Evolutionary conservation across 2,113 vertebrate genomes (phyloP).

Genomic region (Saguinus imperator): DNA sequence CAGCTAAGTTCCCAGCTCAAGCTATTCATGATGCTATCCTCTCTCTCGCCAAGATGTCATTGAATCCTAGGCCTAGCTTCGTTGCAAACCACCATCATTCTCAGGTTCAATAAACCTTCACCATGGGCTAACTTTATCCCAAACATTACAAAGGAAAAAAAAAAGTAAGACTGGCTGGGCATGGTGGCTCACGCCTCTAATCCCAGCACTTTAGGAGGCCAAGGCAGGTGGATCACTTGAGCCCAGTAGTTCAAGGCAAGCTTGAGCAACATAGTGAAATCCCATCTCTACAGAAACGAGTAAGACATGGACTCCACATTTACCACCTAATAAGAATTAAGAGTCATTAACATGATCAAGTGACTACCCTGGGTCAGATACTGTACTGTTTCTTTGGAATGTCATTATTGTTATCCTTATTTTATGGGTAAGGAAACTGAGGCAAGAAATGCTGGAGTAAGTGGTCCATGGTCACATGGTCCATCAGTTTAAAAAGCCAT

Average conservation of each 20-base stretch:
- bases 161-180: neutral
- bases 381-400: neutral
- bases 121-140: neutral
- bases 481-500: neutral
- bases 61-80: neutral
- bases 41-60: fast-evolving
- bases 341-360: fast-evolving
- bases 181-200: neutral
- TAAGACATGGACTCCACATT: too few species aligned
- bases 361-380: fast-evolving
- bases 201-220: neutral
- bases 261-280: neutral
- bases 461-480: too few species aligned
- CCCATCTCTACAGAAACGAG: neutral
- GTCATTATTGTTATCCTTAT: neutral
- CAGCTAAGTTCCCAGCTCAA: neutral
- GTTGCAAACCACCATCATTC: fast-evolving
- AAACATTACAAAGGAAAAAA: neutral
- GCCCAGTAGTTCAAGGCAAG: neutral
- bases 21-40: neutral
- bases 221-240: neutral
- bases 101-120: fast-evolving
- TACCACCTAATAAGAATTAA: too few species aligned
- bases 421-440: neutral
- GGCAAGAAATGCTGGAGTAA: neutral